Base-by-base conservation (phyloP, 2,113 vertebrate genomes). In the Ameiurus melas region DNA sequence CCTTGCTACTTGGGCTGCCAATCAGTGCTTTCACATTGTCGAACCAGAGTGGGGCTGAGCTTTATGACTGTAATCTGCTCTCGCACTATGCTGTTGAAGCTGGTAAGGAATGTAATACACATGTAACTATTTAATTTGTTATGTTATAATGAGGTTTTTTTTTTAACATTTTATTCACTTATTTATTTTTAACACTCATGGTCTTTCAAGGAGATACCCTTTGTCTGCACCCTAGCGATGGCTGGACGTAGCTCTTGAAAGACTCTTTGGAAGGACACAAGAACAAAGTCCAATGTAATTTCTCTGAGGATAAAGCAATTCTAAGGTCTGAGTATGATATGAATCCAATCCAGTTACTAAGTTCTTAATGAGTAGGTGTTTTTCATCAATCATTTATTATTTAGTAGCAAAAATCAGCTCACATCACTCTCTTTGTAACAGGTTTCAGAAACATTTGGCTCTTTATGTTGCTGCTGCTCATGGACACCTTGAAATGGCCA, bases 51-150 rank as follows among this genome's bases (percentile, higher is more conserved):
- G 94, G 94, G 71, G 85, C 91, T 66, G 93, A 95, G 22, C 95
- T 96, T 89, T 96, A 95, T 6, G 94, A 96, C 92, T 96, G 95
- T 92, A 96, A 96, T 90, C 86, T 22, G 5, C 92, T 96, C n/a
- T 86, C 90, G 1, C 91, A 94, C 87, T 96, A 96, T 86, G 89
- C 88, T 66, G 89, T 90, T 33, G 90, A 93, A 86, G 81, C 90
- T 25, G 95, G 95, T 96, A 95, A 53, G 58, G 36, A 75, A 86
- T 51, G 22, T 85, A 20, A 13, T n/a, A 47, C 19, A 84, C 13
- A 39, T 17, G 25, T 33, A 39, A 47, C 47, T 53, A 10, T 55
- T 57, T 81, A 17, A 12, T 70, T 51, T 47, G n/a, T 39, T 80
- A 30, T 86, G 9, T 22, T 68, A 39, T 13, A 82, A 22, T 36